Evolutionary conservation across 2,888 invertebrate genomes (phyloP).

Genomic region (Esperia sulphurella): DNA sequence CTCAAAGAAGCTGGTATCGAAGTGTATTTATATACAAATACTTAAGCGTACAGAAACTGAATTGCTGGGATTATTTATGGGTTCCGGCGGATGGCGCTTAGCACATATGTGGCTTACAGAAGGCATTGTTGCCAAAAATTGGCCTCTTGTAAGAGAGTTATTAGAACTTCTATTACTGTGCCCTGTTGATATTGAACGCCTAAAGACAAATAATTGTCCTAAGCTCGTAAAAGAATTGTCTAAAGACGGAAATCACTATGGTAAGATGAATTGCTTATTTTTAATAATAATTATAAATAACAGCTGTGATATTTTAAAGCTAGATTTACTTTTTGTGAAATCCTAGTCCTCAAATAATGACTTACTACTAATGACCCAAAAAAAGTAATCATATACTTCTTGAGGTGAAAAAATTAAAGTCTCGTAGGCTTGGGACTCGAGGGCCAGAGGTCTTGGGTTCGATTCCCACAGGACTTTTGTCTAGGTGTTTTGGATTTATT

Average conservation of each 20-base stretch:
- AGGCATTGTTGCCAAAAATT: constrained; percentile 90
- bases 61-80: constrained; percentile 92
- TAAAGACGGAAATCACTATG: constrained; percentile 88
- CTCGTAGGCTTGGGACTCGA: no score
- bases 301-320: neutral
- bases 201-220: constrained; percentile 95
- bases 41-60: constrained; percentile 91
- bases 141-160: constrained; percentile 92
- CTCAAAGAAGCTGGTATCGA: constrained; percentile 96
- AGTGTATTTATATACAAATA: constrained; percentile 96
- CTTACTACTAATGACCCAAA: no score
- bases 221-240: constrained; percentile 93
- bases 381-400: no score
- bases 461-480: no score
- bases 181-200: constrained; percentile 93
- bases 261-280: constrained; percentile 71
- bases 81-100: constrained; percentile 94
- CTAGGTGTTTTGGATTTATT: no score
- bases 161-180: constrained; percentile 90
- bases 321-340: no score
- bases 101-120: constrained; percentile 95
- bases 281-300: constrained; percentile 5
- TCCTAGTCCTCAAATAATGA: no score
- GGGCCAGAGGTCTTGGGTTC: no score
- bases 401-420: no score